phyloP scores from a whole-genome alignment of 2,113 vertebrate species.

The Mystacornis crossleyi region DNA sequence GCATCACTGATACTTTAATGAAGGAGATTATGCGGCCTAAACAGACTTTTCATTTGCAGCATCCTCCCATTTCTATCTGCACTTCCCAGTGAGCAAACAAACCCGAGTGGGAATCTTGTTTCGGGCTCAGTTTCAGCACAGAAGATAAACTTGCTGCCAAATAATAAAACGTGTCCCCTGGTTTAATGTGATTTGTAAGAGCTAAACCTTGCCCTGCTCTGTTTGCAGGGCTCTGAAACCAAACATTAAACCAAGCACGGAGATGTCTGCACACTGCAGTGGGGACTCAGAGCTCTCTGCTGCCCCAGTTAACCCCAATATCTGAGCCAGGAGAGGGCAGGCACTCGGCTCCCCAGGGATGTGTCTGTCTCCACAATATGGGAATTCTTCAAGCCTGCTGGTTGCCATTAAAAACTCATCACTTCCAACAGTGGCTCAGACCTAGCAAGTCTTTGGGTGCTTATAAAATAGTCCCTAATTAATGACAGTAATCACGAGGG shows the following conservation, averaged over 20 bases:
- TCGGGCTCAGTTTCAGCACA: conserved; percentile 12
- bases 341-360: background rate
- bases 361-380: conserved; percentile 18
- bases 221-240: conserved; percentile 47
- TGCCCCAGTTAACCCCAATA: conserved; percentile 45
- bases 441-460: background rate
- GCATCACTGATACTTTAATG: conserved; percentile 27
- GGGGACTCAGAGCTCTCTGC: background rate
- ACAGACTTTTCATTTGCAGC: conserved; percentile 34
- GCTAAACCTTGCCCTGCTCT: background rate
- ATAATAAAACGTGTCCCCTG: background rate
- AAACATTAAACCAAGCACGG: background rate
- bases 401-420: conserved; percentile 57
- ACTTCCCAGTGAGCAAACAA: conserved; percentile 34
- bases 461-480: background rate
- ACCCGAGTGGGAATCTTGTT: conserved; percentile 13
- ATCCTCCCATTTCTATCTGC: background rate
- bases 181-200: conserved; percentile 29
- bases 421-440: conserved; percentile 41
- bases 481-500: background rate
- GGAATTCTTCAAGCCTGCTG: background rate
- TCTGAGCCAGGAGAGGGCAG: conserved; percentile 23
- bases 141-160: conserved; percentile 49
- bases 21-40: conserved; percentile 48
- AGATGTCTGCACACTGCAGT: background rate